Base-by-base conservation (phyloP, 1,140 invertebrate genomes). In the Thaumatotibia leucotreta region DNA sequence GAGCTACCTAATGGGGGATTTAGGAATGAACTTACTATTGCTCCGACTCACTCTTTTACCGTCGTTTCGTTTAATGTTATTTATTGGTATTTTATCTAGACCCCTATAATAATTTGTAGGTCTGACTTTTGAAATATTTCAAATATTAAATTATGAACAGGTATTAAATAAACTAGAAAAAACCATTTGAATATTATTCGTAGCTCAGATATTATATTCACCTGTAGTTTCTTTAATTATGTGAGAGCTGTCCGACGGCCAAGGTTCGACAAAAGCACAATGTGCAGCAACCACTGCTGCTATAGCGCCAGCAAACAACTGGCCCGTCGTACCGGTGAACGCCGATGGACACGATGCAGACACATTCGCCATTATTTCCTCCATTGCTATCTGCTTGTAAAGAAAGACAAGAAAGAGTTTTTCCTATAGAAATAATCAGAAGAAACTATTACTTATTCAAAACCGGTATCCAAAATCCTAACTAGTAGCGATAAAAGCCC, bases 231-330 rank as follows among this genome's bases (percentile, higher is more conserved):
- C 50, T 17, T 81, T 66, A 20, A 82, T 39, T 31, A 80, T 49
- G 33, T 69, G 32, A 11, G 77, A 35, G 27, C 32, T 69, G 68
- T 86, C 93, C 81, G 73, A 87, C 86, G 32, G 95, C 95, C 79
- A 96, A 70, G 61, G 74, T 2, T 93, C 86, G 0, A 89, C 80
- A 10, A 94, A 90, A 17, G 92, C 84, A 69, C 93, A 94, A 64
- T 92, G 91, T 1, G 92, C 75, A 45, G 92, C 86, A 62, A 94
- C 75, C 5, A 92, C 61, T 50, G 90, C 75, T 62, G 92, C 91
- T 32, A 94, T 70, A 63, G 94, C 85, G 29, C 91, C 85, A 45
- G 92, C 89, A 35, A 95, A 83, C 50, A 92, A 45, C 9, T 80
- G 80, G 20, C 91, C 92, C 5, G 88, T 75, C 17, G 79, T 78